phyloP scores from a whole-genome alignment of 2,888 invertebrate genomes.

The Antitype chi region DNA sequence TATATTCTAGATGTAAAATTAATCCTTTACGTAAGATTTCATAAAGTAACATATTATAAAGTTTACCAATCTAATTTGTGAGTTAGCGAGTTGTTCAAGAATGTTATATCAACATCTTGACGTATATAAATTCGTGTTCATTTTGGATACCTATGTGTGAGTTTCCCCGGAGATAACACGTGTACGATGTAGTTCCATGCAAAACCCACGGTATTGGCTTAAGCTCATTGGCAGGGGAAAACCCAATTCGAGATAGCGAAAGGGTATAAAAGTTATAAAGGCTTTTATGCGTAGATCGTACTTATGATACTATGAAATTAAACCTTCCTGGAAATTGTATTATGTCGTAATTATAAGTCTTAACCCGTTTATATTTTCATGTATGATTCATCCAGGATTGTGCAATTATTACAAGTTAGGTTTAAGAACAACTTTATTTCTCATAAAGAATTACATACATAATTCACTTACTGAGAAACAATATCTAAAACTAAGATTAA shows the following conservation, averaged over 20 bases:
- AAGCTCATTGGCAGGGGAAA: constrained; percentile 55
- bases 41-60: constrained; percentile 35
- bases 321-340: constrained; percentile 33
- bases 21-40: constrained; percentile 16
- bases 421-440: no score
- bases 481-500: no score
- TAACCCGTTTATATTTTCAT: constrained; percentile 25
- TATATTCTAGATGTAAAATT: constrained; percentile 17
- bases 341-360: constrained; percentile 33
- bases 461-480: no score
- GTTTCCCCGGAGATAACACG: constrained; percentile 42
- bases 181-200: constrained; percentile 31
- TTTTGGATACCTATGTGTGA: constrained; percentile 18
- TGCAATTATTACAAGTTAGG: neutral
- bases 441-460: no score
- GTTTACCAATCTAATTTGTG: constrained; percentile 45
- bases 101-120: constrained; percentile 30
- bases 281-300: constrained; percentile 43
- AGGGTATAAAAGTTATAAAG: constrained; percentile 57
- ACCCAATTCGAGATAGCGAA: constrained; percentile 59
- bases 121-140: constrained; percentile 30
- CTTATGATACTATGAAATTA: constrained; percentile 50
- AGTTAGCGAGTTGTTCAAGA: constrained; percentile 36
- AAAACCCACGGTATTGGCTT: constrained; percentile 45
- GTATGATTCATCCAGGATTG: neutral